Percentiles rank a stretch among this genome's conserved stretches.
Conservation (phyloP, 2,797 vertebrate species). For the Scolopax bukidnonensis region DNA sequence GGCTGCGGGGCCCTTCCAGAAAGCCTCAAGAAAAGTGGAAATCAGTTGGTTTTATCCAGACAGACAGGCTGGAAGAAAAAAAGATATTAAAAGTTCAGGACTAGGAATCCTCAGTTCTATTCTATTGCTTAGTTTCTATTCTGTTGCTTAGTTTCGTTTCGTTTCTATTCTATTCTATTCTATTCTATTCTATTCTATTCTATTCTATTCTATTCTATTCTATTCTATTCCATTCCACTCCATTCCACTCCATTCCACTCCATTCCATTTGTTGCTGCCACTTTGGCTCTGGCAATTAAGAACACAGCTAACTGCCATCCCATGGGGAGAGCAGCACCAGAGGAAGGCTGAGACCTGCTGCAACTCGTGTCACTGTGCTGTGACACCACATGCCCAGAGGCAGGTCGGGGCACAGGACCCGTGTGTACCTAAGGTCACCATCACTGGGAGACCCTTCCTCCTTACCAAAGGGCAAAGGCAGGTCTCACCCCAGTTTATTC, state of each 20-base stretch:
- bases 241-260: background rate
- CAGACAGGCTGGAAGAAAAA: background rate
- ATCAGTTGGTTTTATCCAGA: background rate
- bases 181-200: too few relatives aligned
- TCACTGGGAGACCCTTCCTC: background rate
- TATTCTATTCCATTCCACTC: background rate
- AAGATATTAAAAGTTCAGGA: background rate
- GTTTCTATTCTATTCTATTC: too few relatives aligned
- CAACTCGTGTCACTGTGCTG: background rate
- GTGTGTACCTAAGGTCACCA: fast-evolving
- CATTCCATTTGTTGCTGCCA: too few relatives aligned
- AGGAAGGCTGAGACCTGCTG: background rate
- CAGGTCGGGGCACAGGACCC: fast-evolving
- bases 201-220: background rate
- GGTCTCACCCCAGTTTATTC: background rate
- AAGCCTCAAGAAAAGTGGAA: background rate
- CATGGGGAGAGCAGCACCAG: fast-evolving
- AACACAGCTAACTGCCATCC: background rate
- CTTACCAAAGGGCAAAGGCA: background rate
- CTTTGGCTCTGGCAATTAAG: background rate
- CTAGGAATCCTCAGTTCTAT: background rate
- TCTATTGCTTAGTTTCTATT: background rate
- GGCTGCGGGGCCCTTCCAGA: background rate
- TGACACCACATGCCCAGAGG: fast-evolving
- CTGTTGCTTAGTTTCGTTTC: too few relatives aligned